phyloP scores from a whole-genome alignment of 2,797 vertebrate species.

The Pseudomugil gertrudae region DNA sequence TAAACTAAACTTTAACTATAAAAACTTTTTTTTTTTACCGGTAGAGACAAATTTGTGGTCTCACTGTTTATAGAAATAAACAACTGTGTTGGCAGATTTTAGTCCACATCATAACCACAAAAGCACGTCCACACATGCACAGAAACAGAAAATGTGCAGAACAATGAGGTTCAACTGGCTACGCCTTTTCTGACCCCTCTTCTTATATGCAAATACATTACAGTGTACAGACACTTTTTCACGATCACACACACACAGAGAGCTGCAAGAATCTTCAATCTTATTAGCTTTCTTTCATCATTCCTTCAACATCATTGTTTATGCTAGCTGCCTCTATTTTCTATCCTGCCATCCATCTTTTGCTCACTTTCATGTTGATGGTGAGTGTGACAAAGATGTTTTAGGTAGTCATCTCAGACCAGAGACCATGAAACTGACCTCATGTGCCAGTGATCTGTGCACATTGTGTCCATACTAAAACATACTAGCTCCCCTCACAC shows the following conservation, averaged over 20 bases:
- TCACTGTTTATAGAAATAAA: too few relatives aligned
- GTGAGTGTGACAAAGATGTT: neutral
- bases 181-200: slow-evolving; percentile 35
- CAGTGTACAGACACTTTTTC: slow-evolving; percentile 29
- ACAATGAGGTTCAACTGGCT: slow-evolving; percentile 25
- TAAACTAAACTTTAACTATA: too few relatives aligned
- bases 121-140: slow-evolving; percentile 17
- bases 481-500: too few relatives aligned
- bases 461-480: too few relatives aligned
- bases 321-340: slow-evolving; percentile 25
- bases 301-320: slow-evolving; percentile 59
- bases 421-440: too few relatives aligned
- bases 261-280: slow-evolving; percentile 27
- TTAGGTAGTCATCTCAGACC: neutral
- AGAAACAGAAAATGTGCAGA: slow-evolving; percentile 5
- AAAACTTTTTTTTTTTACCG: too few relatives aligned
- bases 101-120: neutral
- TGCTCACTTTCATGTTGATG: too few relatives aligned
- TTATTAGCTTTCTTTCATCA: slow-evolving; percentile 46
- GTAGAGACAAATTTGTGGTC: too few relatives aligned
- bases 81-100: too few relatives aligned
- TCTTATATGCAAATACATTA: slow-evolving; percentile 63
- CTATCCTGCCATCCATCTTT: neutral
- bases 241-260: slow-evolving; percentile 14
- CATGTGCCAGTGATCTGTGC: too few relatives aligned